phyloP scores from a whole-genome alignment of 2,888 invertebrate species.

The Terebella lapidaria region DNA sequence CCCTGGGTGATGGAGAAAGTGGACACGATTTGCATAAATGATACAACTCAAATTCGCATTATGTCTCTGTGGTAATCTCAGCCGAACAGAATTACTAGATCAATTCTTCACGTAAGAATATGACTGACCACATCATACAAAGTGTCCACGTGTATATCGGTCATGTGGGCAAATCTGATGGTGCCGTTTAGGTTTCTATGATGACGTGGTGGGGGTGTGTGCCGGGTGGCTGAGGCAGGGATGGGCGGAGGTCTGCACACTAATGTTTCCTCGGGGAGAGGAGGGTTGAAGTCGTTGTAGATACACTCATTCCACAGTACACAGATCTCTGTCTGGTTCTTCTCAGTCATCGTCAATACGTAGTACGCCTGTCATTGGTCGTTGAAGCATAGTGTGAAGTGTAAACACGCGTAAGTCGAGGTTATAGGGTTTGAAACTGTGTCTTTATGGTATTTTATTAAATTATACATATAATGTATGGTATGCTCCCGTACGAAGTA shows the following conservation, averaged over 20 bases:
- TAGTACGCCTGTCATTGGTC: neutral
- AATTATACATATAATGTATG: no score
- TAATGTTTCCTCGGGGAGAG: neutral
- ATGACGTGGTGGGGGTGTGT: neutral
- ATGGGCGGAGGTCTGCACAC: neutral
- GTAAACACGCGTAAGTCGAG: no score
- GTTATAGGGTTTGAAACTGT: no score
- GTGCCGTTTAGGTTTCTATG: neutral
- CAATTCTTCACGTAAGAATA: no score
- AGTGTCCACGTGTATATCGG: neutral
- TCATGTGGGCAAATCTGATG: neutral
- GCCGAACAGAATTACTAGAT: no score
- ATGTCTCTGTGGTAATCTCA: no score
- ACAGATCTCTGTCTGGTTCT: neutral
- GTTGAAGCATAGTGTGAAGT: no score
- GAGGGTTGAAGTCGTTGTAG: neutral
- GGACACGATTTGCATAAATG: no score
- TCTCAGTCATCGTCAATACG: neutral
- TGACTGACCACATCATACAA: neutral
- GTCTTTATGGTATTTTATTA: no score
- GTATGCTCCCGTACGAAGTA: no score
- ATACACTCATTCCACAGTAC: neutral
- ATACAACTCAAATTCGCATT: no score
- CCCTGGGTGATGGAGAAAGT: no score
- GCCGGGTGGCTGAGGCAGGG: neutral